These are phyloP conservation scores for Dryocosmus kuriphilus DNA, from an alignment of 2,888 invertebrate species.

Conservation along the genomic window DNA sequence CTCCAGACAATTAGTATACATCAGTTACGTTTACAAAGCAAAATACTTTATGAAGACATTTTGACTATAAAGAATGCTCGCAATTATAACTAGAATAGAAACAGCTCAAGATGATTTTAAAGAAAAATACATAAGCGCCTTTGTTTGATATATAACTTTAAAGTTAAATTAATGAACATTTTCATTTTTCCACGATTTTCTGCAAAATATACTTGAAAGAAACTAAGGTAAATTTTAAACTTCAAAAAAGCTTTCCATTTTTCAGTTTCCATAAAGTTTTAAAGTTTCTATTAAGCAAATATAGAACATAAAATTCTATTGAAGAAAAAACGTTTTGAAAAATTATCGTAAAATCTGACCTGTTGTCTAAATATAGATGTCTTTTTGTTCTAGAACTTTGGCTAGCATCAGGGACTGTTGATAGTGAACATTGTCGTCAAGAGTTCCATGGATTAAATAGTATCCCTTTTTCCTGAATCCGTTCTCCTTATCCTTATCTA, in stretches of 20 bases:
- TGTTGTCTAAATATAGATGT: constrained; percentile 95
- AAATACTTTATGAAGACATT: no score
- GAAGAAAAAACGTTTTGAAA: constrained; percentile 24
- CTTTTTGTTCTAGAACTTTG: constrained; percentile 88
- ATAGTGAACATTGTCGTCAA: constrained; percentile 98
- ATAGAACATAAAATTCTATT: neutral
- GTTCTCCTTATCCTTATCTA: constrained; percentile 79
- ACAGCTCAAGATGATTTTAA: no score
- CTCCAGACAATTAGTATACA: no score
- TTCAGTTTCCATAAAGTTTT: neutral
- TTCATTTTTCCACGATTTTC: no score
- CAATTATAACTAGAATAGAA: no score
- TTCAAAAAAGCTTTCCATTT: neutral
- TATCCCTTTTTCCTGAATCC: constrained; percentile 83
- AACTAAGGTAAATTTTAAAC: no score
- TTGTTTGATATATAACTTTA: no score
- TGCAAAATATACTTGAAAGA: no score
- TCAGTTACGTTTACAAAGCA: no score
- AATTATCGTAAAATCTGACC: constrained; percentile 79
- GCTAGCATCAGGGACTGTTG: constrained; percentile 97
- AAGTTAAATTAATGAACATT: no score
- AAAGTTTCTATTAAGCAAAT: constrained; percentile 29
- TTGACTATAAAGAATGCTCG: no score
- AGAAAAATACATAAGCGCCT: no score
- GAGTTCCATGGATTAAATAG: constrained; percentile 95